Base-by-base conservation (phyloP, 2,113 vertebrate species). In the Pipa parva region DNA sequence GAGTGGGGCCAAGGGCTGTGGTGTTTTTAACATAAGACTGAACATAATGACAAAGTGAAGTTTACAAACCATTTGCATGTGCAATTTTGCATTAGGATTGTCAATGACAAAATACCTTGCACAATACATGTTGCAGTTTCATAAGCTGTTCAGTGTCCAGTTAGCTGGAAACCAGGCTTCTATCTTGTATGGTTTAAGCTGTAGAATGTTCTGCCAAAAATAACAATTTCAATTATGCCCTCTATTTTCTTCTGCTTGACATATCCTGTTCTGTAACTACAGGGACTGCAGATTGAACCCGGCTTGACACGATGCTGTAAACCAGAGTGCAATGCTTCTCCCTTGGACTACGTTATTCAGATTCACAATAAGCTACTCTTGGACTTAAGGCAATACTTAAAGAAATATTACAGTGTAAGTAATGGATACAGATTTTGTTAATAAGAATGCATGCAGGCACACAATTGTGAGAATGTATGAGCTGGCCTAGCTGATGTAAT, bases 401-500 rank as follows among this genome's bases (percentile, higher is more conserved):
- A 78, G 73, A 95, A 85, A 74, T 97, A 97, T 76, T 97, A 96
- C 72, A 87, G 80, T 50, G 95, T 98, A 76, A 97, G 96, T 97
- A 80, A 72, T 46, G 7, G 42, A 18, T 46, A 20, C 15, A 46
- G 7, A 4, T 20, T 20, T 17, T 46, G 7, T 20, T 7, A 3
- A 7, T n/a, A 15, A 46, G 18, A 18, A 18, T 17, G 3, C 7
- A n/a, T 18, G 7, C 42, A 18, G 31, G 42, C 33, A 36, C 2
- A 11, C 31, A 5, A 5, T 31, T 31, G 29, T 31, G 10, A 10
- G 29, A 10, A 31, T n/a, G n/a, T n/a, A n/a, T n/a, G n/a, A n/a
- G n/a, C n/a, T n/a, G n/a, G n/a, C n/a, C n/a, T n/a, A n/a, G n/a
- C n/a, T n/a, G n/a, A n/a, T n/a, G n/a, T n/a, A n/a, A n/a, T n/a